Percentiles rank a stretch among this genome's conserved stretches.
These are phyloP conservation scores for Reticulitermes lucifugus DNA, from an alignment of 2,888 invertebrate species.

Conservation along the genomic window DNA sequence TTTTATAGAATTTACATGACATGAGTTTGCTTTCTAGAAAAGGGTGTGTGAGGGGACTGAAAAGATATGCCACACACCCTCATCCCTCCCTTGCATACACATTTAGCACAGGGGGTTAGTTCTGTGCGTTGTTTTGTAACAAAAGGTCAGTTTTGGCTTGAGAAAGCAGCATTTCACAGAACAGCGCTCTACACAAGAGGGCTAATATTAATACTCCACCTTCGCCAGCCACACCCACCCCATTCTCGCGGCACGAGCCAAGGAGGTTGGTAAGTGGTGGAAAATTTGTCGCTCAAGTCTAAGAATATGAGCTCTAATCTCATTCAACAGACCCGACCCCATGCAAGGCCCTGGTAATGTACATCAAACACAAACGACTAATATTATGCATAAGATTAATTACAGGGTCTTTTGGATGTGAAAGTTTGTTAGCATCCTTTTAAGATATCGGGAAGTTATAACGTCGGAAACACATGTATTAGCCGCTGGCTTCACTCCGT, in stretches of 20 bases:
- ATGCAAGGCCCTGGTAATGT: background rate
- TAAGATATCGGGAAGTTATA: background rate
- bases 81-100: slow-evolving; percentile 3
- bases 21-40: slow-evolving; percentile 33
- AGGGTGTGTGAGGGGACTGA: background rate
- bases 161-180: slow-evolving; percentile 21
- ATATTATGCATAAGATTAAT: background rate
- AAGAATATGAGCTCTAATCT: background rate
- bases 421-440: background rate
- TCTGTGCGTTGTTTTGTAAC: slow-evolving; percentile 1
- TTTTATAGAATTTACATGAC: slow-evolving; percentile 37
- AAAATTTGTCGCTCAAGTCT: background rate
- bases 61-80: slow-evolving; percentile 7
- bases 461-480: background rate
- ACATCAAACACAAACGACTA: background rate
- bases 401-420: background rate
- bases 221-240: background rate
- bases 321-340: background rate
- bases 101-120: slow-evolving; percentile 24
- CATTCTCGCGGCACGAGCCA: background rate
- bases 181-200: background rate
- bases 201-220: slow-evolving; percentile 30
- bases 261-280: slow-evolving; percentile 5
- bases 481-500: too few species aligned
- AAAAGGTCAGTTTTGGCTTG: slow-evolving; percentile 36